These are phyloP conservation scores for Leptinotarsa undecemlineata DNA, from an alignment of 1,140 invertebrate species.

Conservation along the genomic window DNA sequence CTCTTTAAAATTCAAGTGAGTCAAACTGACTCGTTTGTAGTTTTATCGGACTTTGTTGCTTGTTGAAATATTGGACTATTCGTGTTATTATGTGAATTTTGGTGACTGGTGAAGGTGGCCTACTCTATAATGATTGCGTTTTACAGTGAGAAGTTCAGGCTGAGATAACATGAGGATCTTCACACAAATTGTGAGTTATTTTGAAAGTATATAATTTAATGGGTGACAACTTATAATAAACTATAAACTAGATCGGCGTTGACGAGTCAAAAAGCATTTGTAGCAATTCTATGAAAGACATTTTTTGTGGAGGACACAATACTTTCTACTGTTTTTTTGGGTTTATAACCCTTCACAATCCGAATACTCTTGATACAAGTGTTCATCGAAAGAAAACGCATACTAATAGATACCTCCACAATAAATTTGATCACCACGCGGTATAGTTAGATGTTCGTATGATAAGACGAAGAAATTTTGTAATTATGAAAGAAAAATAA, in stretches of 20 bases:
- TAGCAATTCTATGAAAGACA: too few relatives aligned
- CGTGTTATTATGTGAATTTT: constrained; percentile 27
- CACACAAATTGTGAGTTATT: constrained; percentile 43
- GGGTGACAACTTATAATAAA: neutral
- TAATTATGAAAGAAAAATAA: too few relatives aligned
- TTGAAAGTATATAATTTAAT: neutral
- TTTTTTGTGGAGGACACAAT: neutral
- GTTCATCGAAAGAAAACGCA: too few relatives aligned
- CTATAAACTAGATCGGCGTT: neutral
- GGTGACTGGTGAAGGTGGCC: constrained; percentile 21
- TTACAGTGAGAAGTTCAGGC: constrained; percentile 32
- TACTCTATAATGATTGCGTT: constrained; percentile 26
- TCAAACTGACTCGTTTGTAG: neutral
- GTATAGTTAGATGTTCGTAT: too few relatives aligned
- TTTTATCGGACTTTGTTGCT: neutral
- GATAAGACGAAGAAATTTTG: too few relatives aligned
- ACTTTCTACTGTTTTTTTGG: neutral
- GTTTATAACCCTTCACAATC: neutral
- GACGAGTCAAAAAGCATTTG: too few relatives aligned
- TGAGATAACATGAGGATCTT: constrained; percentile 49
- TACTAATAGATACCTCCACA: too few relatives aligned
- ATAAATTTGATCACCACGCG: too few relatives aligned
- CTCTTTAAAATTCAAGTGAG: neutral
- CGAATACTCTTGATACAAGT: neutral
- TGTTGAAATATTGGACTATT: neutral